Base-by-base conservation (phyloP, 2,113 vertebrate species). In the Perccottus glenii region DNA sequence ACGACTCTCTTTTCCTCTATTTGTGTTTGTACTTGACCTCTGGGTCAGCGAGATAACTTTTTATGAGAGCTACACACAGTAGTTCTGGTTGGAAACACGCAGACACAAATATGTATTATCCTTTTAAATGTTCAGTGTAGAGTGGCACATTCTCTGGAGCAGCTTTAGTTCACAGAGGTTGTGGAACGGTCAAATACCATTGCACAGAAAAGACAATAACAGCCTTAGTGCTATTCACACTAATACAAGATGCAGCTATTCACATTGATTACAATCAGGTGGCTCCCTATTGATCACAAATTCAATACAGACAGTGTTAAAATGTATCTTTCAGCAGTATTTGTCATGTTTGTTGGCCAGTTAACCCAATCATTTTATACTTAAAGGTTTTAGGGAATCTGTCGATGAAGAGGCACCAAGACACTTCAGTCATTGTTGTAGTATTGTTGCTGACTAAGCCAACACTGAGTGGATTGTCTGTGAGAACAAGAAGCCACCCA, bases 401-500 rank as follows among this genome's bases (percentile, higher is more conserved):
- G 16, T 79, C 38, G 5, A 9, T 49, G 14, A 53, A 50, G 64
- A 33, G 70, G 33, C 35, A 38, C 49, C 33, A 19, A 27, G 49
- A 42, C 47, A 74, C 77, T 77, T 48, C 12, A 15, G 59, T 47
- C 72, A 50, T 42, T 80, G 68, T 84, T 77, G 63, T 70, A 55
- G 72, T 70, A 32, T 71, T 60, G 78, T 64, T 64, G 78, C 71
- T 60, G 77, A 83, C 80, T 73, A 68, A 83, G 75, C 72, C 62
- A 77, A 83, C 86, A 86, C 80, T 78, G 80, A 82, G 72, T 12
- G 67, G 74, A 83, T 64, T 82, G 87, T 90, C 80, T 84, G 73
- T 46, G 66, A 61, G 78, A 85, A 80, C 78, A 59, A 80, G 82
- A 50, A 16, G 49, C 63, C 56, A 5, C 68, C 72, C 83, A 83